Base-by-base conservation (phyloP, 2,113 vertebrate genomes). In the Amblyornis subalaris region DNA sequence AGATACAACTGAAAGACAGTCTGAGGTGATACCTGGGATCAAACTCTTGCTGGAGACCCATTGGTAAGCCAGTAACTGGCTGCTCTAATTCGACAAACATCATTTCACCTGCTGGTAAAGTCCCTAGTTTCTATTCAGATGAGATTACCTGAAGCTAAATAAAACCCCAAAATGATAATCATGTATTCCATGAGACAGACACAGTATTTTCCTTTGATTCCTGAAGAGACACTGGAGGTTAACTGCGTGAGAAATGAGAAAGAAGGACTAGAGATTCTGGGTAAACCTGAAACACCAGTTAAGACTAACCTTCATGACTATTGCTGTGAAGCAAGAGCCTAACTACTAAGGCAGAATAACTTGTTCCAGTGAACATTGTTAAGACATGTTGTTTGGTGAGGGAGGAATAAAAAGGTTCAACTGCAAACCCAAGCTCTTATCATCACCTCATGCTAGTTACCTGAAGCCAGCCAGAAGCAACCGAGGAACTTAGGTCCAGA, bases 261-360 rank as follows among this genome's bases (percentile, higher is more conserved):
- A 10, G 80, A 81, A 55, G 40, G 23, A 77, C 53, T 38, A 89
- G 61, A 89, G 22, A 50, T 86, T 86, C 94, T 50, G 33, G 86
- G 48, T 50, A 73, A 87, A 82, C 96, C 73, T 75, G 96, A 93
- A 94, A 75, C 83, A 92, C 94, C 73, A 87, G 92, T 78, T 81
- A 77, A 36, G 22, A 36, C 64, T 54, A 83, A 65, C 12, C 76
- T 45, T 77, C 72, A 70, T 94, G 76, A 96, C 61, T 90, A 69
- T 31, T 74, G n/a, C 70, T 75, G 23, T 96, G 90, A 92, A 61
- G 94, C 86, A 96, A 96, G 57, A 94, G 50, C 45, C 10, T 57
- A 61, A 81, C 35, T 87, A 93, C 47, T 85, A 61, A 77, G 61
- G 89, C 65, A 90, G 91, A 90, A 78, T 35, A 93, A 95, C 93